phyloP scores from a whole-genome alignment of 1,140 invertebrate species.

The Cardiocondyla obscurior region DNA sequence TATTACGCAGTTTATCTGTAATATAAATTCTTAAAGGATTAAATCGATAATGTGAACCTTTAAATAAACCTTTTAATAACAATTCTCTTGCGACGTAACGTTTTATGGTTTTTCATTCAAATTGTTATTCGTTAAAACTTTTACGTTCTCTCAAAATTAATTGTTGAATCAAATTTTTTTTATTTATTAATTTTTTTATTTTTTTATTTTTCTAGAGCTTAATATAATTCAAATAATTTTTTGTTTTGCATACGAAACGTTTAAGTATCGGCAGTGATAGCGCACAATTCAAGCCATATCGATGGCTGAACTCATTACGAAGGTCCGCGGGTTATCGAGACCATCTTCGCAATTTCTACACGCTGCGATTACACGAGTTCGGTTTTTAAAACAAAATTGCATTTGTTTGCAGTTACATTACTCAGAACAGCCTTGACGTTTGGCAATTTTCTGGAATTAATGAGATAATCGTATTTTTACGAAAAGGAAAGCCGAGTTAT shows the following conservation, averaged over 20 bases:
- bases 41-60: neutral
- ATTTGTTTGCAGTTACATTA: neutral
- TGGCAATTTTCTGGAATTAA: neutral
- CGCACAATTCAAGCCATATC: neutral
- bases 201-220: too few species aligned
- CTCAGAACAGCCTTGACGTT: constrained; percentile 5
- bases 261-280: neutral
- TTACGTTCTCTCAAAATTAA: neutral
- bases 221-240: neutral
- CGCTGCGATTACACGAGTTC: too few species aligned
- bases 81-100: neutral
- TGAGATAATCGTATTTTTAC: neutral
- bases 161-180: neutral
- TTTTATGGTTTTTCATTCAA: too few species aligned
- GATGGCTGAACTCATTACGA: neutral
- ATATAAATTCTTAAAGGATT: neutral
- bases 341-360: neutral
- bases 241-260: neutral
- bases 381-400: constrained; percentile 15
- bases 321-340: constrained; percentile 8
- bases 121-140: neutral
- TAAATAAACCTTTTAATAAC: neutral
- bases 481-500: neutral
- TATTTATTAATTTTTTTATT: neutral
- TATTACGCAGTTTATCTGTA: neutral